These are phyloP conservation scores for Proales similis DNA, from an alignment of 1,140 invertebrate species.

Conservation along the genomic window DNA sequence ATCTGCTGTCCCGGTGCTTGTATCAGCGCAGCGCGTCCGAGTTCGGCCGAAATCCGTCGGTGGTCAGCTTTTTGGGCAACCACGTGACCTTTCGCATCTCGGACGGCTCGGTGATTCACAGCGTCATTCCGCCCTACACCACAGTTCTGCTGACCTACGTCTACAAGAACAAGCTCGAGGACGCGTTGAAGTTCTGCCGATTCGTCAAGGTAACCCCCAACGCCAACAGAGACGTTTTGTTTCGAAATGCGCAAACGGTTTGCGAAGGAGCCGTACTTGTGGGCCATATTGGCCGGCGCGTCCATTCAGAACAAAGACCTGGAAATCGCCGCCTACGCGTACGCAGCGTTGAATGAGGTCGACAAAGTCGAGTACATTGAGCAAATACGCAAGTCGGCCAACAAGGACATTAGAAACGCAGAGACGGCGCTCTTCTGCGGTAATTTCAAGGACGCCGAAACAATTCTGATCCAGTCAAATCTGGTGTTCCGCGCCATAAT, in stretches of 20 bases:
- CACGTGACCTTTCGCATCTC: constrained; percentile 65
- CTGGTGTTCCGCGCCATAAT: constrained; percentile 68
- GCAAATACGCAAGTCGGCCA: constrained; percentile 64
- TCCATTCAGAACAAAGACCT: constrained; percentile 70
- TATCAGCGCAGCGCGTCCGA: constrained; percentile 63
- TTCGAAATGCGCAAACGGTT: constrained; percentile 7
- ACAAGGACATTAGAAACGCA: constrained; percentile 64
- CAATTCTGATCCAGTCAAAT: constrained; percentile 69
- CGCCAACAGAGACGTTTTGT: constrained; percentile 37
- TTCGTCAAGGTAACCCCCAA: constrained; percentile 62
- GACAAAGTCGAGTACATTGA: constrained; percentile 85
- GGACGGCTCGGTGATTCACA: constrained; percentile 63
- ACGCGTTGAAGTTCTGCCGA: constrained; percentile 68
- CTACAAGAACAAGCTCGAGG: constrained; percentile 62
- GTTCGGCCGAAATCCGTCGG: constrained; percentile 68
- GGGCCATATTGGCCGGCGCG: constrained; percentile 80
- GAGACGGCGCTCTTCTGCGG: constrained; percentile 72
- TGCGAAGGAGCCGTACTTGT: constrained; percentile 67
- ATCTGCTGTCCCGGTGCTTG: constrained; percentile 61
- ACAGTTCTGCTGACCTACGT: constrained; percentile 62
- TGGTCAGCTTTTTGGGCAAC: constrained; percentile 70
- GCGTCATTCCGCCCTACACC: constrained; percentile 62
- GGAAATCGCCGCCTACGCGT: constrained; percentile 79
- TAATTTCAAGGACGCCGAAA: constrained; percentile 70
- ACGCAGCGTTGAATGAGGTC: constrained; percentile 76